These are phyloP conservation scores for Drosophila nigrodunni DNA, from an alignment of 1,140 invertebrate genomes.

Conservation along the genomic window DNA sequence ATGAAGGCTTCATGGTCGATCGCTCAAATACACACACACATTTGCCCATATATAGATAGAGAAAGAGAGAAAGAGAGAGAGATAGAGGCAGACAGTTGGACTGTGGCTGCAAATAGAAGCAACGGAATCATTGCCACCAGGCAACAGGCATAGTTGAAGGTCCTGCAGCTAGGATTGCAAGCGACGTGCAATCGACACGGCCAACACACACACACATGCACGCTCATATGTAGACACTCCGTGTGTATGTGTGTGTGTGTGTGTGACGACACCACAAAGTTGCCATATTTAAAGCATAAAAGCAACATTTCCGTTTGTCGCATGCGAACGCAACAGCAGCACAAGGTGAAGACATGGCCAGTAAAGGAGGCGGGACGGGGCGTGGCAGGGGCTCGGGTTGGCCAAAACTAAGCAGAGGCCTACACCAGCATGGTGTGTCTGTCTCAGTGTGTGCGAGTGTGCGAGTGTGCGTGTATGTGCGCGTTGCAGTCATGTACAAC, in stretches of 20 bases:
- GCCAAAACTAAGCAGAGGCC: conserved; percentile 49
- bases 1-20: conserved; percentile 83
- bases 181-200: conserved; percentile 73
- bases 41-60: neutral
- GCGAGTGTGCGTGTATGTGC: conserved; percentile 60
- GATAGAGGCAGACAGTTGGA: conserved; percentile 28
- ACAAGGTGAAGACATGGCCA: conserved; percentile 9
- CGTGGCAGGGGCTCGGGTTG: neutral
- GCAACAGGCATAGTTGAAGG: conserved; percentile 11
- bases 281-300: conserved; percentile 84
- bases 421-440: conserved; percentile 49
- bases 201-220: conserved; percentile 10
- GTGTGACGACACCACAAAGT: conserved; percentile 75
- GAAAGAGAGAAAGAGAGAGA: neutral
- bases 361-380: neutral
- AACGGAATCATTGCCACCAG: conserved; percentile 31
- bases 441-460: conserved; percentile 31
- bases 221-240: neutral
- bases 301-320: conserved; percentile 83
- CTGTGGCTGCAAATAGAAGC: conserved; percentile 33
- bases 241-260: conserved; percentile 34
- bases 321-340: conserved; percentile 47
- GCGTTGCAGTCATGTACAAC: conserved; percentile 81
- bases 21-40: conserved; percentile 52
- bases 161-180: conserved; percentile 8